Evolutionary conservation across 2,113 vertebrate species (phyloP).

Genomic region (Promerops cafer): DNA sequence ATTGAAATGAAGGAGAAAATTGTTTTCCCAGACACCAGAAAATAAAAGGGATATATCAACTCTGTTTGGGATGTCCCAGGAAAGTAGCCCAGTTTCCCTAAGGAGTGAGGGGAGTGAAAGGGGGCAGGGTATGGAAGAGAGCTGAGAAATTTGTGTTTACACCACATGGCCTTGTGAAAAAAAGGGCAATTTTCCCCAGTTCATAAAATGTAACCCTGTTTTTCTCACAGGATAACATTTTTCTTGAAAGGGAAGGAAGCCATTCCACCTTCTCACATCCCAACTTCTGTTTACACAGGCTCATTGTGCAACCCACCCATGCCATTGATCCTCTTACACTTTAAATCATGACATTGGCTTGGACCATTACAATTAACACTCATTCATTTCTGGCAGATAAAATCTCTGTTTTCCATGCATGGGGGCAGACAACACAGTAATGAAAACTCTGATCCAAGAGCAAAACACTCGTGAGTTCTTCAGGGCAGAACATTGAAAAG

Average conservation of each 20-base stretch:
- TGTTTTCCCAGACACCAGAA: background rate
- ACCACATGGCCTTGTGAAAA: background rate
- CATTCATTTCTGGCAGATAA: background rate
- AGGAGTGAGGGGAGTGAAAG: background rate
- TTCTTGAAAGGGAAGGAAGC: background rate
- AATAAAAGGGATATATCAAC: background rate
- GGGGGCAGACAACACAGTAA: background rate
- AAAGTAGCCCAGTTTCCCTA: background rate
- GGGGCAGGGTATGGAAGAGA: background rate
- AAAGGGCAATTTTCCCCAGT: background rate
- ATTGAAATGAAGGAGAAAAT: conserved; percentile 7
- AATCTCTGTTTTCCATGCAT: conserved; percentile 8
- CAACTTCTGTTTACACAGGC: background rate
- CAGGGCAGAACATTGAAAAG: background rate
- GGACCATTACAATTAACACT: background rate
- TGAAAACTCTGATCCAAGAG: background rate
- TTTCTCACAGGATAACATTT: background rate
- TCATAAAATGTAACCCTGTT: background rate
- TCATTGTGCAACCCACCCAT: background rate
- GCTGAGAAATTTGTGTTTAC: background rate
- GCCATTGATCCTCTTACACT: background rate
- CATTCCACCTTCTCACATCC: background rate
- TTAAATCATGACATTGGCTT: conserved; percentile 23
- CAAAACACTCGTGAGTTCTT: background rate
- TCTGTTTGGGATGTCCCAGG: background rate